Evolutionary conservation across 2,113 vertebrate species (phyloP).

Genomic region (Paradisaea rubra): DNA sequence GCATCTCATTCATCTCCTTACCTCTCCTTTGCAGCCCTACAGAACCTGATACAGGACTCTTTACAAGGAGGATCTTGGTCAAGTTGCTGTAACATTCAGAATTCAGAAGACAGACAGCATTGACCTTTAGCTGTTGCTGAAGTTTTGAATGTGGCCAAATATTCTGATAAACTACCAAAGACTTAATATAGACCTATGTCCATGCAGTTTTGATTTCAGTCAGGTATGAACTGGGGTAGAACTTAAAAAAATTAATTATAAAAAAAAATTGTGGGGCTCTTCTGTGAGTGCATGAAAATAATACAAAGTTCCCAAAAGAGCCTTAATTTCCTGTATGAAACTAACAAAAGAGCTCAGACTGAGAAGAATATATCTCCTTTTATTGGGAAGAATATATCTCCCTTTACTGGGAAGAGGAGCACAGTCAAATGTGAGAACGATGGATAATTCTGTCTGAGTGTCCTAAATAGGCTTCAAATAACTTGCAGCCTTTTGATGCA

Average conservation of each 20-base stretch:
- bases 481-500: not conserved
- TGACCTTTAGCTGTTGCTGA: not conserved
- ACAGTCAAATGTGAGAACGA: not conserved
- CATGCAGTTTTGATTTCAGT: not conserved
- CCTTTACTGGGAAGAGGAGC: not conserved
- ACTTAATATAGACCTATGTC: not conserved
- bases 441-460: not conserved
- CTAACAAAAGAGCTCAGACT: not conserved
- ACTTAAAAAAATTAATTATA: not conserved
- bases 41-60: not conserved
- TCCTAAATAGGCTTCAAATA: not conserved
- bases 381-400: not conserved
- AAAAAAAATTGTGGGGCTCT: not conserved
- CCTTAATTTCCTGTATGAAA: not conserved
- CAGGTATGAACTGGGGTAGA: not conserved
- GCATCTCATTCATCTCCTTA: not conserved
- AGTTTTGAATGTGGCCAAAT: not conserved
- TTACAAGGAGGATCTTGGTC: not conserved
- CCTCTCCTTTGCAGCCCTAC: not conserved
- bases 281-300: not conserved
- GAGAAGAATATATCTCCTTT: not conserved
- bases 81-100: not conserved
- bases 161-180: not conserved
- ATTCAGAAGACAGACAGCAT: not conserved
- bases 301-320: not conserved